These are phyloP conservation scores for Aphaenogaster ashmeadi DNA, from an alignment of 1,140 invertebrate genomes.

Conservation along the genomic window DNA sequence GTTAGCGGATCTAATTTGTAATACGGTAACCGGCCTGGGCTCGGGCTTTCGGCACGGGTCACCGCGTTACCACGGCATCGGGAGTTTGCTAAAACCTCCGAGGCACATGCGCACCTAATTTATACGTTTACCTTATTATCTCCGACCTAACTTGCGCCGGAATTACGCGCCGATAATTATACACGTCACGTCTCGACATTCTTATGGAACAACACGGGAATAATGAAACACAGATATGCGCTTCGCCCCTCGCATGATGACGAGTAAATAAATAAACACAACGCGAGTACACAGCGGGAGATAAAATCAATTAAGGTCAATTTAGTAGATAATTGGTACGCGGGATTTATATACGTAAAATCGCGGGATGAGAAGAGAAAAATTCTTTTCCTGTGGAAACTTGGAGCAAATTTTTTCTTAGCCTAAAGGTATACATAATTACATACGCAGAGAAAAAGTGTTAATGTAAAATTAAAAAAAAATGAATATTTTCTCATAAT, in stretches of 20 bases:
- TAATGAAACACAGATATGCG: slow-evolving; percentile 28
- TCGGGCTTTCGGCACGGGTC: slow-evolving; percentile 60
- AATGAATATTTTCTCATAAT: background rate
- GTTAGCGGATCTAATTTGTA: slow-evolving; percentile 65
- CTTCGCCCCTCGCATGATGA: background rate
- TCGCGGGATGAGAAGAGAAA: background rate
- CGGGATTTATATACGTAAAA: background rate
- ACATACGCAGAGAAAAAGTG: background rate
- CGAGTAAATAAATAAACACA: slow-evolving; percentile 44
- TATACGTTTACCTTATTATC: slow-evolving; percentile 64
- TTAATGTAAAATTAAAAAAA: background rate
- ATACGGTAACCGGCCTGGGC: slow-evolving; percentile 54
- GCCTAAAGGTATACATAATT: background rate
- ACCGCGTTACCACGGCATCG: slow-evolving; percentile 59
- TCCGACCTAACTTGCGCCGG: slow-evolving; percentile 54
- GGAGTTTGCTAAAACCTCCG: slow-evolving; percentile 62
- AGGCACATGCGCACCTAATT: slow-evolving; percentile 63
- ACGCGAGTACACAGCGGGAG: background rate
- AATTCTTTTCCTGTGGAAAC: background rate
- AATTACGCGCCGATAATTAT: slow-evolving; percentile 58
- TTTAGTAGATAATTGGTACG: slow-evolving; percentile 33
- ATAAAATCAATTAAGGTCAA: slow-evolving; percentile 40
- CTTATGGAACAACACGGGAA: slow-evolving; percentile 17
- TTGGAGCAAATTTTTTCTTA: background rate
- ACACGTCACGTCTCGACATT: slow-evolving; percentile 46